Base-by-base conservation (phyloP, 2,888 invertebrate species). In the Ceramica pisi region DNA sequence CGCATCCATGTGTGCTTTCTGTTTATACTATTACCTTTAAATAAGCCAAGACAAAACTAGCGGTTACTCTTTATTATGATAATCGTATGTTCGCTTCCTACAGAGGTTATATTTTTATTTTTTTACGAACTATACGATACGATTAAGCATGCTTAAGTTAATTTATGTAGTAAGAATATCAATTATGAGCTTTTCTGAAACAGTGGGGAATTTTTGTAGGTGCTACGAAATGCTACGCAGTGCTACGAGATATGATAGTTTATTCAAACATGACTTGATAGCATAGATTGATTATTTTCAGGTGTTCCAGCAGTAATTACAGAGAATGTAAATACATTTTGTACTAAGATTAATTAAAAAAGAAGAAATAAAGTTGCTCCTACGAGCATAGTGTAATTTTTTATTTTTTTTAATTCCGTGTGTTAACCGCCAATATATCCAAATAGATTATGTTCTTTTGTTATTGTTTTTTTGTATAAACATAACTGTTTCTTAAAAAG, bases 1-100 rank as follows among this genome's bases (percentile, higher is more conserved):
- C 83, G 77, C 83, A 84, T 82, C 72, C 81, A 81, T 84, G 81
- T 87, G 81, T 81, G 81, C 71, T 82, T 78, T 73, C 73, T 79
- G 77, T 80, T 86, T 83, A 76, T 80, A 75, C 75, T 77, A 82
- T 82, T 82, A 82, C 75, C 80, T 85, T 77, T 68, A 68, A 84
- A 82, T 73, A 69, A 80, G 61, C 69, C 61, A 71, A 76, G 66
- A 75, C 66, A 63, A 53, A 68, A 73, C 35, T 66, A n/a, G 51
- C 21, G 41, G 46, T 59, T 53, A 63, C 38, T 41, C 5, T 55
- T 60, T 57, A 16, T 62, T 31, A 53, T 35, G 7, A 31, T 55
- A n/a, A 26, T 21, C 35, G 16, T 53, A 7, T 35, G 12, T 44
- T 62, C 7, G 35, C 26, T 46, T 46, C 14, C 14, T 21, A n/a